These are phyloP conservation scores for Cettia cetti DNA, from an alignment of 2,113 vertebrate genomes.

Conservation along the genomic window DNA sequence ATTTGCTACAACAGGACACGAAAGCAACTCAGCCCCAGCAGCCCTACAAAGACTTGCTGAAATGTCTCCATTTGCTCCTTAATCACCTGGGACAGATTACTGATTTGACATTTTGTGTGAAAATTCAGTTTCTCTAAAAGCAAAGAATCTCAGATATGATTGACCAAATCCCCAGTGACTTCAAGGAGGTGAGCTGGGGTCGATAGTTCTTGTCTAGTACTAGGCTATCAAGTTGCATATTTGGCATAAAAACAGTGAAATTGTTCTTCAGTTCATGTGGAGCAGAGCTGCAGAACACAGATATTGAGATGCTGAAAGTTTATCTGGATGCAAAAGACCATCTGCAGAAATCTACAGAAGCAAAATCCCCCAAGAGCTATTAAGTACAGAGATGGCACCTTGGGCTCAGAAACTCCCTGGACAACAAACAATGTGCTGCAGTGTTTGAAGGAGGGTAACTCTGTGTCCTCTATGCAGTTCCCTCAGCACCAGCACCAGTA, in stretches of 20 bases:
- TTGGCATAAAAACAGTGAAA: background rate
- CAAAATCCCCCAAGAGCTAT: background rate
- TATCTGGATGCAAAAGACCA: background rate
- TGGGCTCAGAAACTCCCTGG: background rate
- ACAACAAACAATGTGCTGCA: background rate
- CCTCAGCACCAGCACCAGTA: background rate
- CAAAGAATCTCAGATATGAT: background rate
- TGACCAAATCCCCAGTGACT: background rate
- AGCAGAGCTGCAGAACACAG: background rate
- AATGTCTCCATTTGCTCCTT: background rate
- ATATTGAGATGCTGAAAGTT: background rate
- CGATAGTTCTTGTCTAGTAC: background rate
- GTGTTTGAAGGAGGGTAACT: background rate
- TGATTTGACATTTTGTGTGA: background rate
- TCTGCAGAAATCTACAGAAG: background rate
- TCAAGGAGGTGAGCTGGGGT: background rate
- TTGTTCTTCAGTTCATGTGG: rapidly evolving
- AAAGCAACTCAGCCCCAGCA: background rate
- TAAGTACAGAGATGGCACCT: background rate
- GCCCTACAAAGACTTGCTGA: background rate
- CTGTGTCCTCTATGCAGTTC: background rate
- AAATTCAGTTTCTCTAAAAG: background rate
- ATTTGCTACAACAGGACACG: background rate
- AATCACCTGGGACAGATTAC: background rate
- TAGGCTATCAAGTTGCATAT: background rate